Percentiles rank a stretch among this genome's conserved stretches.
Conservation (phyloP, 2,888 invertebrate genomes). For the Nysson spinosus region DNA sequence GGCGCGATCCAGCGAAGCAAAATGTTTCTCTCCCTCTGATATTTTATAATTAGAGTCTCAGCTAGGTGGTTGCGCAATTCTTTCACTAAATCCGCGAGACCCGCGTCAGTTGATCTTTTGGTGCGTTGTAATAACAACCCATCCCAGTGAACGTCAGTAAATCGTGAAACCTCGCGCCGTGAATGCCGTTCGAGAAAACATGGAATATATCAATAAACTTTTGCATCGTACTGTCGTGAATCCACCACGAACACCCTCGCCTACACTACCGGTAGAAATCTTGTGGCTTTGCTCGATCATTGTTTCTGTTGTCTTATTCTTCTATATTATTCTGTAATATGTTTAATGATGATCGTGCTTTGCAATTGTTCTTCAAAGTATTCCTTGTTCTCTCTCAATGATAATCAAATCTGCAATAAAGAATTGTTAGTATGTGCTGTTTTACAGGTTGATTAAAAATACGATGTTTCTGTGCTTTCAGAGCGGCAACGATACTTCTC, state of each 20-base stretch:
- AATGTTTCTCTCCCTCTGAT: conserved; percentile 35
- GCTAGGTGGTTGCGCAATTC: conserved; percentile 64
- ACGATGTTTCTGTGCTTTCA: conserved; percentile 28
- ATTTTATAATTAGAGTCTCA: conserved; percentile 66
- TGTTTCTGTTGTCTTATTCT: no score
- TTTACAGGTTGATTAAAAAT: no score
- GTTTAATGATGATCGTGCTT: no score
- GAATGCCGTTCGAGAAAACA: conserved; percentile 19
- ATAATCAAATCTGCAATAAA: no score
- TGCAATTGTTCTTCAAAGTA: no score
- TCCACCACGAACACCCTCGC: conserved; percentile 50
- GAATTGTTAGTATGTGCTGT: no score
- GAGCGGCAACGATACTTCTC: conserved; percentile 45
- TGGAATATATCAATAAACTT: conserved; percentile 69
- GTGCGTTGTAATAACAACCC: conserved; percentile 3
- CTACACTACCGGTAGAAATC: conserved; percentile 56
- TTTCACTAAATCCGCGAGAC: conserved; percentile 53
- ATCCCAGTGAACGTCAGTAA: conserved; percentile 40
- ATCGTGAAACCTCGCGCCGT: conserved; percentile 3
- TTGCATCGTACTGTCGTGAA: conserved; percentile 56
- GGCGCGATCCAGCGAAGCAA: conserved; percentile 31
- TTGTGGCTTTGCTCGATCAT: conserved; percentile 7
- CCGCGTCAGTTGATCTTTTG: conserved; percentile 54
- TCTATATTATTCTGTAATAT: no score
- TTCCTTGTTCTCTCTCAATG: no score